Evolutionary conservation across 2,888 invertebrate species (phyloP), one percentile per base, ranked within the genome.

Genomic region (Pocota personata): DNA sequence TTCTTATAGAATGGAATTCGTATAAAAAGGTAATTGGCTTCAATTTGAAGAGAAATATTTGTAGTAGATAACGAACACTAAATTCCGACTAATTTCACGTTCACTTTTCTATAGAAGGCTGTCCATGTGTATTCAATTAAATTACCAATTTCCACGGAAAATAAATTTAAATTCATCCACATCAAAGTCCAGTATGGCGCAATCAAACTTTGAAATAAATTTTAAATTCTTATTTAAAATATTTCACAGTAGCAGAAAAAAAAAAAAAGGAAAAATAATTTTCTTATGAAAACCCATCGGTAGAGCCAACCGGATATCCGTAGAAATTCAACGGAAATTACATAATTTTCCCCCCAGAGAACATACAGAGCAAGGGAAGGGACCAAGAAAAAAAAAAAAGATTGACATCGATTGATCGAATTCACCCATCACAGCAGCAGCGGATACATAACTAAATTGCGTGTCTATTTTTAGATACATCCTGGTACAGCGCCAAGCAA

Each of bases 281-380:
- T 72, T 67, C 58, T 37, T 52, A 52, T 30, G 27, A 77, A 83
- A 62, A 43, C 60, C 73, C 60, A 79, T 69, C 55, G 58, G 60
- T 43, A 62, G 67, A 60, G 35, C 40, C 83, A 67, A 79, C 73
- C 73, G 83, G 83, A 84, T 75, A 57, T 84, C 80, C 79, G 83
- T 48, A 14, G 35, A 79, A 84, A 57, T 73, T 79, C 48, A 79
- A 75, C 72, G 79, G 79, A 84, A 84, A 79, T 84, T 79, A 84
- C 55, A 84, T 84, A 75, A 84, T 84, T 84, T 69, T 69, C 48
- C 10, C 21, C 12, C 58, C 60, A 43, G 16, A 19, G 16, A 21
- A 21, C 32, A 27, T 24, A n/a, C 10, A 1, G 30, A 10, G 5
- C 7, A 8, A 21, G 14, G 46, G 8, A 19, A 24, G 14, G 14